A percentile compares a stretch with the other conserved stretches of the same genome.
phyloP scores from a whole-genome alignment of 2,888 invertebrate species.

The Pyrgus malvae region DNA sequence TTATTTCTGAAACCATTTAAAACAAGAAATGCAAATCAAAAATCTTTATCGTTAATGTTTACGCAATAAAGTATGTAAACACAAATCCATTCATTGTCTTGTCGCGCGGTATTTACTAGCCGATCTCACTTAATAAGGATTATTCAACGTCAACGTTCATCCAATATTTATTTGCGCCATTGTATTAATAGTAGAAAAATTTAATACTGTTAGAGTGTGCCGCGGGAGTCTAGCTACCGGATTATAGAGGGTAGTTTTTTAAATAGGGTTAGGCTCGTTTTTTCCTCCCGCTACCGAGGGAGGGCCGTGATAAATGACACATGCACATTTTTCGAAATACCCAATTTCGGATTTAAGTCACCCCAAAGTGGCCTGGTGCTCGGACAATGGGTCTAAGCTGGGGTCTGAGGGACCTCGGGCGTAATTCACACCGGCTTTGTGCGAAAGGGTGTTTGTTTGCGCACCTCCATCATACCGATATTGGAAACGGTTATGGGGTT shows the following conservation, averaged over 20 bases:
- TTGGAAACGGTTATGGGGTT: constrained; percentile 65
- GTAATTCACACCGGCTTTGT: constrained; percentile 68
- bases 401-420: constrained; percentile 50
- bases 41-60: too few species aligned
- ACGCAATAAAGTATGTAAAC: constrained; percentile 8
- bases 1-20: too few species aligned
- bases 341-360: constrained; percentile 83
- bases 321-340: constrained; percentile 83
- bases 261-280: constrained; percentile 74
- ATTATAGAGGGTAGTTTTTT: constrained; percentile 78
- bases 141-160: constrained; percentile 62
- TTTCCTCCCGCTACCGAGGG: constrained; percentile 58
- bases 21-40: too few species aligned
- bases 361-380: constrained; percentile 79
- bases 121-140: constrained; percentile 69
- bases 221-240: constrained; percentile 62
- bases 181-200: constrained; percentile 76
- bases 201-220: constrained; percentile 78
- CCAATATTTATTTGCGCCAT: constrained; percentile 75
- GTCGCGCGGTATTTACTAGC: constrained; percentile 41
- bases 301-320: constrained; percentile 83
- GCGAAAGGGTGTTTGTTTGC: constrained; percentile 58
- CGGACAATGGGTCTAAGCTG: constrained; percentile 63
- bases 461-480: constrained; percentile 48
- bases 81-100: constrained; percentile 32